Evolutionary conservation across 2,797 vertebrate species (phyloP).

Genomic region (Microctenopoma steveboyesi): DNA sequence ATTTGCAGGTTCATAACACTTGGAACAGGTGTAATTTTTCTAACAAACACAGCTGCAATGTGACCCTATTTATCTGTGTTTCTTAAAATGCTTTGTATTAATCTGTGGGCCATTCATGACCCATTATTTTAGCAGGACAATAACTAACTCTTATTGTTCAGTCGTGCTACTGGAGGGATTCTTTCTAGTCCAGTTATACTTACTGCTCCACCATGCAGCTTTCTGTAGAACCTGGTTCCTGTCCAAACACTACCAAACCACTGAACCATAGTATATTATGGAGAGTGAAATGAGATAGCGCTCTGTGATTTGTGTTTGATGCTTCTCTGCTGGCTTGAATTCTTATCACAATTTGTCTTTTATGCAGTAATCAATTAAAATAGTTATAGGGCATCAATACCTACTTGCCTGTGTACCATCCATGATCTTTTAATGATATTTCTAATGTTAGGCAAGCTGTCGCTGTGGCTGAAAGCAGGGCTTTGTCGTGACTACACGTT

Average conservation of each 20-base stretch:
- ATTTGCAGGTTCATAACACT: slow-evolving; percentile 88
- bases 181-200: slow-evolving; percentile 72
- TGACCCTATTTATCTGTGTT: slow-evolving; percentile 88
- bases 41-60: slow-evolving; percentile 85
- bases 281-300: slow-evolving; percentile 53
- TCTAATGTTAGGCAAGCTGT: not conserved
- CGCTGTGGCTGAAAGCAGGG: slow-evolving; percentile 30
- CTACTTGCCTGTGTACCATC: slow-evolving; percentile 10
- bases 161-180: slow-evolving; percentile 66
- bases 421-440: slow-evolving; percentile 12
- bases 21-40: slow-evolving; percentile 88
- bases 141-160: slow-evolving; percentile 83
- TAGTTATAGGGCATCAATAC: slow-evolving; percentile 16
- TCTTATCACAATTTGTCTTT: slow-evolving; percentile 3
- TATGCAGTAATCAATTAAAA: slow-evolving; percentile 19
- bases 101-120: slow-evolving; percentile 83
- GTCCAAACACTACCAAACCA: slow-evolving; percentile 49
- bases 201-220: slow-evolving; percentile 56
- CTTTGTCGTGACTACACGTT: slow-evolving; percentile 26
- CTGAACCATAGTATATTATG: slow-evolving; percentile 65
- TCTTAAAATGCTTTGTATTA: slow-evolving; percentile 85
- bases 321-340: slow-evolving; percentile 28
- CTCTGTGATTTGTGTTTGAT: slow-evolving; percentile 43
- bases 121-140: slow-evolving; percentile 76
- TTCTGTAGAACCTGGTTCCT: slow-evolving; percentile 57